These are phyloP conservation scores for Acleris emargana DNA, from an alignment of 2,888 invertebrate genomes.

Conservation along the genomic window DNA sequence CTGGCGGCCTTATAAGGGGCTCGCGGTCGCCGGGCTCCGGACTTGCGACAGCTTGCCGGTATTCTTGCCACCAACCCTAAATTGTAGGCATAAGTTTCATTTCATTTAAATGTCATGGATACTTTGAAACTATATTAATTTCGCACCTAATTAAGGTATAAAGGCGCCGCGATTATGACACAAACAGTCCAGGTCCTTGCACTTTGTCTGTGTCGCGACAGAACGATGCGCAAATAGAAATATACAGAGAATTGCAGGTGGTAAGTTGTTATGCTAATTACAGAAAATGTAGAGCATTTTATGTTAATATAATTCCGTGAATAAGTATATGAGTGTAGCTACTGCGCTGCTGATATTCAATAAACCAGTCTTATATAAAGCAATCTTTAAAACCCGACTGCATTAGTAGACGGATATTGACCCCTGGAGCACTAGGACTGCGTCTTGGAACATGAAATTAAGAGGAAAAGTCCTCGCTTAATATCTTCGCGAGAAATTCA, in stretches of 20 bases:
- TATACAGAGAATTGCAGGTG: not conserved
- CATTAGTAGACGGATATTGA: too few relatives aligned
- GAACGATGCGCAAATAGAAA: not conserved
- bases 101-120: constrained; percentile 39
- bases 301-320: not conserved
- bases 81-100: constrained; percentile 55
- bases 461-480: too few relatives aligned
- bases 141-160: constrained; percentile 33
- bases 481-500: too few relatives aligned
- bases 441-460: too few relatives aligned
- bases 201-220: not conserved
- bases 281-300: constrained; percentile 1
- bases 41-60: constrained; percentile 59
- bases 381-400: not conserved
- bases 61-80: constrained; percentile 70
- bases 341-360: too few relatives aligned
- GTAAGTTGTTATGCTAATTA: constrained; percentile 3
- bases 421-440: too few relatives aligned
- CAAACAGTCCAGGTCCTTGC: not conserved
- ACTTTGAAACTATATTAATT: constrained; percentile 25
- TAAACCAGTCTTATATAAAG: too few relatives aligned
- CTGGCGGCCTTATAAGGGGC: constrained; percentile 70
- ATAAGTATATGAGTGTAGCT: too few relatives aligned
- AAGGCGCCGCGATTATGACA: constrained; percentile 18
- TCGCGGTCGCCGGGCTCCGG: constrained; percentile 64